Conservation (phyloP, 2,888 invertebrate genomes). For the Stenodema calcarata region DNA sequence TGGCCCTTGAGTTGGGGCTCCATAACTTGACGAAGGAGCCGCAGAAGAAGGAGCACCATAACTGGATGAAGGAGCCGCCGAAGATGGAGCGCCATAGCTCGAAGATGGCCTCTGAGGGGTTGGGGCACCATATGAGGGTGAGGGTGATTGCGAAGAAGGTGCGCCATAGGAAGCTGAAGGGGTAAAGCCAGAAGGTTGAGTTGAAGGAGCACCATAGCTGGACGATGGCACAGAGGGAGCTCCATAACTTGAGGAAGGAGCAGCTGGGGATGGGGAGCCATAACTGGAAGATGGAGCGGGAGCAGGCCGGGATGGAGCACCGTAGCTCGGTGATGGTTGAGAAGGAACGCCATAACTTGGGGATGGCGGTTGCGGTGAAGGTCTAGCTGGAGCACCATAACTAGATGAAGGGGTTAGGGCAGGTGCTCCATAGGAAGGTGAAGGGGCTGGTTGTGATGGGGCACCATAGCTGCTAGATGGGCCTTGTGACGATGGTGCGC, state of each 20-base stretch:
- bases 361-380: constrained; percentile 3
- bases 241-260: constrained; percentile 56
- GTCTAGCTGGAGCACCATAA: constrained; percentile 34
- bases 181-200: not conserved
- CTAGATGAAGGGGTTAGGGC: constrained; percentile 48
- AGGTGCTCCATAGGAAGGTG: constrained; percentile 52
- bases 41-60: constrained; percentile 43
- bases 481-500: constrained; percentile 26
- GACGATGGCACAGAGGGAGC: constrained; percentile 47
- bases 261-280: constrained; percentile 30
- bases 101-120: constrained; percentile 35
- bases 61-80: constrained; percentile 37
- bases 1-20: constrained; percentile 50
- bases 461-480: constrained; percentile 52
- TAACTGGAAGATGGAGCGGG: constrained; percentile 51
- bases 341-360: constrained; percentile 45
- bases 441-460: constrained; percentile 39
- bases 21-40: constrained; percentile 53
- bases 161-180: not conserved
- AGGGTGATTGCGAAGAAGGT: constrained; percentile 45
- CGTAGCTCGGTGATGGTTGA: constrained; percentile 48
- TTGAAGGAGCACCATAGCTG: constrained; percentile 46
- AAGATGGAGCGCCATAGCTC: constrained; percentile 36
- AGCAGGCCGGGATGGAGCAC: constrained; percentile 52
- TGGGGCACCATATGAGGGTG: constrained; percentile 49